Evolutionary conservation across 2,888 invertebrate species (phyloP).

Genomic region (Vandiemenella viatica): DNA sequence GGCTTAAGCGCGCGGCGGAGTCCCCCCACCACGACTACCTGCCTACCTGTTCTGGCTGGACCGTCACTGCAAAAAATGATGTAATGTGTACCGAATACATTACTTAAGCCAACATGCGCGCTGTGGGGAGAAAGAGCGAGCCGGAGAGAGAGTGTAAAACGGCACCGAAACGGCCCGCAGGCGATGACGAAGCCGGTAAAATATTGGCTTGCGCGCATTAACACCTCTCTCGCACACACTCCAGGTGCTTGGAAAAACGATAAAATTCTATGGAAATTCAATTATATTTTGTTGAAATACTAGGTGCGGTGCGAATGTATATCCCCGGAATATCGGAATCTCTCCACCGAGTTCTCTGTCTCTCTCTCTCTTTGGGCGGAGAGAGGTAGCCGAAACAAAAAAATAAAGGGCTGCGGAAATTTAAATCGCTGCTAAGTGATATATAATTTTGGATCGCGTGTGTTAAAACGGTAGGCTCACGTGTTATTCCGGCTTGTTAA

Average conservation of each 20-base stretch:
- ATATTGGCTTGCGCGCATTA: background rate
- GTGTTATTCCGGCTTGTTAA: too few species aligned
- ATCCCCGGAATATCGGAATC: background rate
- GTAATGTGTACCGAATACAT: background rate
- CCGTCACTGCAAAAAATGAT: background rate
- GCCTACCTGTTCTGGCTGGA: background rate
- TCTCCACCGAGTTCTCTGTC: too few species aligned
- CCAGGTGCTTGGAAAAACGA: slow-evolving; percentile 11
- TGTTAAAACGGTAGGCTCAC: too few species aligned
- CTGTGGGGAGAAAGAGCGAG: background rate
- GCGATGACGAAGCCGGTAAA: background rate
- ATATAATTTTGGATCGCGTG: too few species aligned
- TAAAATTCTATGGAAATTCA: slow-evolving; percentile 4
- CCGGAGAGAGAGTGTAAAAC: background rate
- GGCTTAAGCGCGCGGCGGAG: slow-evolving; percentile 22
- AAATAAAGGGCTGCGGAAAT: background rate
- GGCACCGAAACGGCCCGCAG: background rate
- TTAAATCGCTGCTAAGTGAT: background rate
- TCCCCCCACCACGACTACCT: background rate
- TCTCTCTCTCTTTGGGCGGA: too few species aligned
- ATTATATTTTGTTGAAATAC: slow-evolving; percentile 1
- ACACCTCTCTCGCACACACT: background rate
- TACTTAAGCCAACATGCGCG: background rate
- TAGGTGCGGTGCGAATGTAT: background rate
- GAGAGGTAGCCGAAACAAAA: too few species aligned